A percentile compares a stretch with the other conserved stretches of the same genome.
Evolutionary conservation across 2,113 vertebrate species (phyloP).

Genomic region (Rhagologus leucostigma): DNA sequence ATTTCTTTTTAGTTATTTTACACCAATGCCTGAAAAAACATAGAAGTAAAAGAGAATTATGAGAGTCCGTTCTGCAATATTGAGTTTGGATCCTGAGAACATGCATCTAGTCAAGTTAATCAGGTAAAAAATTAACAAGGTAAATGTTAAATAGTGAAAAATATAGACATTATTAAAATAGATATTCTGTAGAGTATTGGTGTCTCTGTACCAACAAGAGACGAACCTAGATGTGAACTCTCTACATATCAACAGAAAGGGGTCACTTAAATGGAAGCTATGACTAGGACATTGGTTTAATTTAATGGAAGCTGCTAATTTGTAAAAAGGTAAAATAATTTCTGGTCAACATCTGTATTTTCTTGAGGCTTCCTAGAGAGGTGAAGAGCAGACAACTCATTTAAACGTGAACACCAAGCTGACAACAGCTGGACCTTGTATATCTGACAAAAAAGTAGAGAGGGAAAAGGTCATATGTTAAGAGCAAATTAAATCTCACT

Average conservation of each 20-base stretch:
- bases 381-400: neutral
- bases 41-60: neutral
- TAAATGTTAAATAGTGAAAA: neutral
- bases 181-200: neutral
- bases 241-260: neutral
- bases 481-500: neutral
- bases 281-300: neutral
- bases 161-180: neutral
- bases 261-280: neutral
- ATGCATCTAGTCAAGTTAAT: neutral
- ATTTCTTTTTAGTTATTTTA: neutral
- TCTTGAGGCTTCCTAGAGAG: neutral
- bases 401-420: neutral
- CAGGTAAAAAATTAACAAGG: neutral
- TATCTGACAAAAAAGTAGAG: neutral
- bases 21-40: neutral
- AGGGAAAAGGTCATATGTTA: fast-evolving
- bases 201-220: neutral
- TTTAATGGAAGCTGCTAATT: neutral
- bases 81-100: neutral
- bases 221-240: neutral
- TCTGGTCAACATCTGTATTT: neutral
- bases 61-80: neutral
- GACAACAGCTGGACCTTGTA: neutral
- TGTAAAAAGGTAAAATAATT: neutral